Percentiles rank a stretch among this genome's conserved stretches.
These are phyloP conservation scores for Neostethus bicornis DNA, from an alignment of 2,797 vertebrate genomes.

Conservation along the genomic window DNA sequence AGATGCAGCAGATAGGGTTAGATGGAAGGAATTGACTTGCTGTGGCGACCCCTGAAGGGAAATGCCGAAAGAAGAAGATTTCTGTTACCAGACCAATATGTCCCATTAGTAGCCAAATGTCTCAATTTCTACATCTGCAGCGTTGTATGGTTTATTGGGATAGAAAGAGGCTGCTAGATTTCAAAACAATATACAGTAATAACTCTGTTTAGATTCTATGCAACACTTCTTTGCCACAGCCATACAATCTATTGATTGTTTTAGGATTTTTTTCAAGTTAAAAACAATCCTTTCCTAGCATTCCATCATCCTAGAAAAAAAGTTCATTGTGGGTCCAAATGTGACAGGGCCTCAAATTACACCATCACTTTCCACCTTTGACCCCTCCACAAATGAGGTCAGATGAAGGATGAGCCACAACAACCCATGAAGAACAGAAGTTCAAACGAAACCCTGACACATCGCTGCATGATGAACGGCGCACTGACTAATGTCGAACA, in stretches of 20 bases:
- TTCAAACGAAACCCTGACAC: conserved; percentile 50
- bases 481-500: conserved; percentile 56
- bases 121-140: too few species aligned
- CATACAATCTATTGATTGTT: too few species aligned
- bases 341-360: conserved; percentile 38
- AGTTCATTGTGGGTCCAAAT: conserved; percentile 30
- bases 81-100: too few species aligned
- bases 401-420: conserved; percentile 21
- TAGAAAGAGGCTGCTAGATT: too few species aligned
- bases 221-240: neutral
- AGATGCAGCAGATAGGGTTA: too few species aligned
- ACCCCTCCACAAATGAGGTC: conserved; percentile 35
- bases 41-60: too few species aligned
- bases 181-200: too few species aligned
- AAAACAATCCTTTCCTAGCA: neutral
- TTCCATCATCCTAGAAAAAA: neutral
- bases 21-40: too few species aligned
- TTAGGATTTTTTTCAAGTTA: neutral
- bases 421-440: conserved; percentile 27
- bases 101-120: too few species aligned
- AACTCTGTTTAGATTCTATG: too few species aligned
- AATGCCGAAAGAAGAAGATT: too few species aligned
- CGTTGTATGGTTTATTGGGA: too few species aligned
- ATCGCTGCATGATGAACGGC: conserved; percentile 30
- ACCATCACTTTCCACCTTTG: conserved; percentile 14